Percentiles rank a stretch among this genome's conserved stretches.
phyloP scores from a whole-genome alignment of 2,797 vertebrate genomes.

The Xerus rutilus region DNA sequence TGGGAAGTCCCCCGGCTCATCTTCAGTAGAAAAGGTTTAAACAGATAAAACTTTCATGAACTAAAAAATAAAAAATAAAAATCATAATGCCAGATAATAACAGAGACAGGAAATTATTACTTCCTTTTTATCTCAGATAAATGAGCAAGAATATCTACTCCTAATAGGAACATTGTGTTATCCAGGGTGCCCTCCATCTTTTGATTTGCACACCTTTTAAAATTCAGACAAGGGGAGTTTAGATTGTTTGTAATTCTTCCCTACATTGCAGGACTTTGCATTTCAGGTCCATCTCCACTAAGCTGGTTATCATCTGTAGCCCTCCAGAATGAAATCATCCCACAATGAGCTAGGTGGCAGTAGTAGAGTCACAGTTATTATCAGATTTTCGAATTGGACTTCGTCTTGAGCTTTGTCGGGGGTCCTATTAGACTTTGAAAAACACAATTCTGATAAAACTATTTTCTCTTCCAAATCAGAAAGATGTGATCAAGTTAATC shows the following conservation, averaged over 20 bases:
- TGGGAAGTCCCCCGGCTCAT: background rate
- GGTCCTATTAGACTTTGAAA: background rate
- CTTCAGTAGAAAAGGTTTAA: background rate
- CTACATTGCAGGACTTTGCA: background rate
- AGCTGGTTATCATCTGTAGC: background rate
- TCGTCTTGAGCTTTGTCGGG: background rate
- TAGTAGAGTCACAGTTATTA: background rate
- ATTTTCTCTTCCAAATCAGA: background rate
- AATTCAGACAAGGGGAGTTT: background rate
- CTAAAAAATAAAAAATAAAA: background rate
- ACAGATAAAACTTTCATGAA: background rate
- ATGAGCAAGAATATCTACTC: background rate
- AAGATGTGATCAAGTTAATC: background rate
- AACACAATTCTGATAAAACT: background rate
- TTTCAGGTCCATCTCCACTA: background rate
- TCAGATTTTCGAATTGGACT: background rate
- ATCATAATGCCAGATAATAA: background rate
- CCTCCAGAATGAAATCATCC: constrained; percentile 5
- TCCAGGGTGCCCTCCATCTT: background rate
- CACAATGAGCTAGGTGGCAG: background rate
- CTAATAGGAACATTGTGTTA: background rate
- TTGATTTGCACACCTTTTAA: background rate
- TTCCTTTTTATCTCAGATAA: background rate
- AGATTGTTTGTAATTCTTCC: background rate
- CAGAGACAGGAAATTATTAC: background rate